These are phyloP conservation scores for Cossypha polioptera DNA, from an alignment of 2,797 vertebrate genomes.

Conservation along the genomic window DNA sequence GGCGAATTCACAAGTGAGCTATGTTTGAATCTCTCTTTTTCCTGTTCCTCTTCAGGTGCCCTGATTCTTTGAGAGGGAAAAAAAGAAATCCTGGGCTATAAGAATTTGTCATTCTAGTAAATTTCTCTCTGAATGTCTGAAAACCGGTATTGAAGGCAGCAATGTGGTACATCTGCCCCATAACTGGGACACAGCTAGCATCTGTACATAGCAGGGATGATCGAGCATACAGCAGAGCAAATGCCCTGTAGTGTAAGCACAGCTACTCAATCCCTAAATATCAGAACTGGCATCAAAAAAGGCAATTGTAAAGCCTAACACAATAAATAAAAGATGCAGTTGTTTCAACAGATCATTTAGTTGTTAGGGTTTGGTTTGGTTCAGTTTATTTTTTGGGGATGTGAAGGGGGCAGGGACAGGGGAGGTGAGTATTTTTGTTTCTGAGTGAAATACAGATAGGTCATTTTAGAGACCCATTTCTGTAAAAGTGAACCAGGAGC, in stretches of 20 bases:
- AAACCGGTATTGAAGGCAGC: background rate
- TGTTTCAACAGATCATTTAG: background rate
- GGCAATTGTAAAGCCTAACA: background rate
- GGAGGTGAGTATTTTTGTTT: background rate
- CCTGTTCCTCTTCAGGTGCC: background rate
- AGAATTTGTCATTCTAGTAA: background rate
- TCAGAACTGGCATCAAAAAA: background rate
- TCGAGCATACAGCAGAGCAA: background rate
- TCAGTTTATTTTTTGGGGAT: background rate
- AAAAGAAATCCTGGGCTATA: background rate
- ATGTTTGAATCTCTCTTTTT: background rate
- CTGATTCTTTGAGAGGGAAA: background rate
- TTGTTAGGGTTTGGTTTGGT: too few species aligned
- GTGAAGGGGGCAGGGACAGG: accelerated
- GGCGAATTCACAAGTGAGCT: background rate
- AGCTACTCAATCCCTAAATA: background rate
- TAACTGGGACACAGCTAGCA: background rate
- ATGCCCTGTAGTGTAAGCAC: background rate
- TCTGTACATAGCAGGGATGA: background rate
- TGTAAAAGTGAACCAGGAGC: background rate
- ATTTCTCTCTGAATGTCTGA: background rate
- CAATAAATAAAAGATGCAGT: background rate
- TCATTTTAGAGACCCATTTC: background rate
- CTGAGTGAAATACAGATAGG: background rate
- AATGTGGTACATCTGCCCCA: background rate